Percentiles rank a stretch among this genome's conserved stretches.
phyloP scores from a whole-genome alignment of 2,113 vertebrate species.

The Myrmophylax atrothorax region DNA sequence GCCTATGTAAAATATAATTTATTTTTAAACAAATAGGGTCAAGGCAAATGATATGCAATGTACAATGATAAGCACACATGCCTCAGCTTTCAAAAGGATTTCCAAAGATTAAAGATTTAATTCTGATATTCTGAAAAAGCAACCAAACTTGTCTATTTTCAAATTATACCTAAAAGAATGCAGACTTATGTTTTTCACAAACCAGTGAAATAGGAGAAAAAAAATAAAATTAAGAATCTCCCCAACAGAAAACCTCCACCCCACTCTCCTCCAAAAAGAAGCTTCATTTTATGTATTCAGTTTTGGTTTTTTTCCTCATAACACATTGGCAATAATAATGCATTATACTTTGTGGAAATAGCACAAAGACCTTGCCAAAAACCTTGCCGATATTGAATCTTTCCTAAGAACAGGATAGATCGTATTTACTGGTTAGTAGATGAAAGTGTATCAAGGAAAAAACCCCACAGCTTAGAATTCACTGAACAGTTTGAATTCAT shows the following conservation, averaged over 20 bases:
- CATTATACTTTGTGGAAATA: neutral
- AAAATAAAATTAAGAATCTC: neutral
- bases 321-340: neutral
- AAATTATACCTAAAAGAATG: neutral
- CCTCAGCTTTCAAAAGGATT: neutral
- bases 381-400: neutral
- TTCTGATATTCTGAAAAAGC: neutral
- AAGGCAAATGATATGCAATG: neutral
- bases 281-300: neutral
- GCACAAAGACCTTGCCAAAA: neutral
- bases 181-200: neutral
- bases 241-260: neutral
- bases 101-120: neutral
- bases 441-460: neutral
- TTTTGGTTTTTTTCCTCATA: neutral
- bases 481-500: neutral
- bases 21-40: neutral
- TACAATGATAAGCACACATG: neutral
- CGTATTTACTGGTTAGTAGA: neutral
- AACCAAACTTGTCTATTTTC: neutral
- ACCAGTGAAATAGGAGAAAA: neutral
- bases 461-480: neutral
- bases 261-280: neutral
- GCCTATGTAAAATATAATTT: neutral
- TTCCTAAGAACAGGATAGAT: neutral